These are phyloP conservation scores for Cygnus olor DNA, from an alignment of 2,797 vertebrate species.

Conservation along the genomic window DNA sequence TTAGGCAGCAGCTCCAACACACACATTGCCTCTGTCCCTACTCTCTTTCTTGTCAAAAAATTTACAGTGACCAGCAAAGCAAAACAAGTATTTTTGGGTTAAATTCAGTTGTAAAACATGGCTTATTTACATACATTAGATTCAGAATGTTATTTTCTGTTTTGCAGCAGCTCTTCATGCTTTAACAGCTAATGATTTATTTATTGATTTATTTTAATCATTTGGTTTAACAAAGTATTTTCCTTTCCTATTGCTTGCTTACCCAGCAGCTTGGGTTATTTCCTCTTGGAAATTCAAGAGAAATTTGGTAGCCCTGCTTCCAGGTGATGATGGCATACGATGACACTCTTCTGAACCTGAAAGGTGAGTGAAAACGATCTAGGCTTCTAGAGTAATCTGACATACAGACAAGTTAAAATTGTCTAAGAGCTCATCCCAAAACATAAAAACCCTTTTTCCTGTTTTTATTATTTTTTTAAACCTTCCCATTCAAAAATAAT, in stretches of 20 bases:
- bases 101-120: not conserved
- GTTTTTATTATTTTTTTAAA: not conserved
- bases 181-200: slow-evolving; percentile 39
- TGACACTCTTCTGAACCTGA: slow-evolving; percentile 62
- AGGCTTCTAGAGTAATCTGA: slow-evolving; percentile 68
- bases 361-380: slow-evolving; percentile 78
- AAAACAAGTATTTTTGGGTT: not conserved
- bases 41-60: not conserved
- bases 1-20: not conserved
- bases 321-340: slow-evolving; percentile 69
- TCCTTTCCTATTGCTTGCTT: slow-evolving; percentile 77
- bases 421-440: slow-evolving; percentile 1
- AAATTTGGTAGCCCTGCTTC: slow-evolving; percentile 74
- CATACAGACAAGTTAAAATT: not conserved
- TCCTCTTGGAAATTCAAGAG: slow-evolving; percentile 78
- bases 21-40: not conserved
- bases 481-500: not conserved
- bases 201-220: slow-evolving; percentile 6
- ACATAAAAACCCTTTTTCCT: not conserved
- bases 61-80: not conserved
- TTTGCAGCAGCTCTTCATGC: slow-evolving; percentile 34
- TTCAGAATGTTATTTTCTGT: not conserved
- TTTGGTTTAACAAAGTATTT: slow-evolving; percentile 67
- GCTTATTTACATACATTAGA: not conserved
- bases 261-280: slow-evolving; percentile 76